These are phyloP conservation scores for Acanthaster planci DNA, from an alignment of 35 echinoderm and acorn worm species.

Conservation along the genomic window DNA sequence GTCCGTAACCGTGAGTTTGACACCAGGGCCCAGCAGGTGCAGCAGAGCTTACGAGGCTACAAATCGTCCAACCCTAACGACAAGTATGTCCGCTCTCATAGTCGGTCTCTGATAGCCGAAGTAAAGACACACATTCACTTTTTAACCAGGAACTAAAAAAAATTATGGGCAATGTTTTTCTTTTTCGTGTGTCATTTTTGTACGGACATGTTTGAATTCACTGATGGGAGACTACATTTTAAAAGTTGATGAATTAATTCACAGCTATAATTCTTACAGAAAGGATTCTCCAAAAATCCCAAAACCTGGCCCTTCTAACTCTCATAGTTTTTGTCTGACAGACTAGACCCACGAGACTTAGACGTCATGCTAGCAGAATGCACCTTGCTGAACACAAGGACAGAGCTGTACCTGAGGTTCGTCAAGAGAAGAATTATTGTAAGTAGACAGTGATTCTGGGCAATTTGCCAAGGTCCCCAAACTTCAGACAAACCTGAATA, in stretches of 20 bases:
- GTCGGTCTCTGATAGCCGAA: no score
- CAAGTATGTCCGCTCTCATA: conserved; percentile 42
- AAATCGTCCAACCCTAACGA: conserved; percentile 74
- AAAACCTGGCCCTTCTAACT: neutral
- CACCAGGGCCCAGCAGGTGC: conserved; percentile 79
- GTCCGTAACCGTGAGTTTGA: conserved; percentile 78
- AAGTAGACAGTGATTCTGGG: conserved; percentile 25
- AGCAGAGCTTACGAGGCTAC: conserved; percentile 49
- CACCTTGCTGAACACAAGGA: conserved; percentile 92
- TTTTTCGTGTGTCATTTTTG: no score
- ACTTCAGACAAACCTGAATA: no score
- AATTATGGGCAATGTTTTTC: no score
- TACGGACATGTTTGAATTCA: no score
- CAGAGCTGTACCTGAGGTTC: conserved; percentile 95
- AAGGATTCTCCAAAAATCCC: no score
- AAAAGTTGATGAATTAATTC: no score
- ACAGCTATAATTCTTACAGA: no score
- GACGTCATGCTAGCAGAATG: conserved; percentile 94
- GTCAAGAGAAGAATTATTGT: conserved; percentile 85
- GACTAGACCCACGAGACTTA: conserved; percentile 90
- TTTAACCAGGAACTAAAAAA: no score
- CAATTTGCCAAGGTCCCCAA: no score
- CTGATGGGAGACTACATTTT: no score
- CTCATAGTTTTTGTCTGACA: conserved; percentile 37
- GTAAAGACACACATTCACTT: no score